phyloP scores from a whole-genome alignment of 1,140 invertebrate genomes.

The Sitobion miscanthi region DNA sequence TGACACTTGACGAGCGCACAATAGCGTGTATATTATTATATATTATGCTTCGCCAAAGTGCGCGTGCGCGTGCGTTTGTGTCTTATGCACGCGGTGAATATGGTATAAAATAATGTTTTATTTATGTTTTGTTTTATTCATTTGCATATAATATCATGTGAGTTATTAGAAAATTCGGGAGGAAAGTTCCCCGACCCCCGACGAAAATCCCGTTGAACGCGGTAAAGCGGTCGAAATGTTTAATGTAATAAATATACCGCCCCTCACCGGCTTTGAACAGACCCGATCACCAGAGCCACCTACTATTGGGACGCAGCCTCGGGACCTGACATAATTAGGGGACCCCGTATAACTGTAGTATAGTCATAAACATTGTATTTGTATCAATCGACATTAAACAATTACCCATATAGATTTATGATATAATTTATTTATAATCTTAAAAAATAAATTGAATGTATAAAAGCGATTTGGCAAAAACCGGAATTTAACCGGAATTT shows the following conservation, averaged over 20 bases:
- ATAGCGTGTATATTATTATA: background rate
- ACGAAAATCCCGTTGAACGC: background rate
- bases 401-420: no score
- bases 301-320: no score
- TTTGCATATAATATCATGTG: background rate
- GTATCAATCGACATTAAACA: no score
- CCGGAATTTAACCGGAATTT: no score
- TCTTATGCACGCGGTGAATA: background rate
- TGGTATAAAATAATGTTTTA: background rate
- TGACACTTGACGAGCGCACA: slow-evolving; percentile 24
- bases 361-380: no score
- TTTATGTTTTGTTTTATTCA: background rate
- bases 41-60: background rate
- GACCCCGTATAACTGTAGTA: no score
- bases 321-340: no score
- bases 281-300: no score
- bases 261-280: no score
- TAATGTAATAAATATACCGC: background rate
- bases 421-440: no score
- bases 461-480: no score
- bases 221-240: background rate
- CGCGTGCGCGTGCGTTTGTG: background rate
- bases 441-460: no score
- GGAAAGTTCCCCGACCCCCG: background rate
- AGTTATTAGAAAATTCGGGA: background rate